A percentile compares a stretch with the other conserved stretches of the same genome.
phyloP scores from a whole-genome alignment of 35 echinoderm and acorn worm genomes.

The Amphiura filiformis region DNA sequence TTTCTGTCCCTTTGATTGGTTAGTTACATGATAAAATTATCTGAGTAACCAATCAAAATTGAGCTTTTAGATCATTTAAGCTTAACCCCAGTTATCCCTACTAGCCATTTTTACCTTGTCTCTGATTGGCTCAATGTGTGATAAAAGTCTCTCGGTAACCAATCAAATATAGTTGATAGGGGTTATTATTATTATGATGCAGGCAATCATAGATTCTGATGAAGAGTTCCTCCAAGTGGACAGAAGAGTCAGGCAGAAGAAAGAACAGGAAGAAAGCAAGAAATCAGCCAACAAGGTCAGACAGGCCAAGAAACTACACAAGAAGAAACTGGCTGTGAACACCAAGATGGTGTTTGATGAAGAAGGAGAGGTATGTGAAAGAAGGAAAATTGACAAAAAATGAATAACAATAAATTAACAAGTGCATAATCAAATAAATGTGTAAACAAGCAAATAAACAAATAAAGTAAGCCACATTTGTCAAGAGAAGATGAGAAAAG shows the following conservation, averaged over 20 bases:
- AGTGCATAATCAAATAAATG: too few relatives aligned
- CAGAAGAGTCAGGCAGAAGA: neutral
- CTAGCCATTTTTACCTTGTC: neutral
- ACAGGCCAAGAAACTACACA: constrained; percentile 55
- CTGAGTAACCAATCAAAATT: too few relatives aligned
- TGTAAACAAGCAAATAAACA: too few relatives aligned
- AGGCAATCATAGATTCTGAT: neutral
- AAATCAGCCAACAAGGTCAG: constrained; percentile 49
- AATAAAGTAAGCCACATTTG: too few relatives aligned
- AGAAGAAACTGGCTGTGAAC: constrained; percentile 66
- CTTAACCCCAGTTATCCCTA: neutral
- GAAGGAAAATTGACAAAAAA: too few relatives aligned
- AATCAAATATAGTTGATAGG: neutral
- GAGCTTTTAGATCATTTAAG: too few relatives aligned
- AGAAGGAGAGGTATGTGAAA: constrained; percentile 70
- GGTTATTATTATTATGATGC: too few relatives aligned
- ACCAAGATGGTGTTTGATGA: constrained; percentile 76
- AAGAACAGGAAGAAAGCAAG: constrained; percentile 20
- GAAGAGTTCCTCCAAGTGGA: neutral
- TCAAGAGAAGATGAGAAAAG: too few relatives aligned
- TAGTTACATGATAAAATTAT: too few relatives aligned
- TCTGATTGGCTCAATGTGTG: too few relatives aligned
- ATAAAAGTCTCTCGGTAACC: neutral
- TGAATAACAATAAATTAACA: too few relatives aligned
- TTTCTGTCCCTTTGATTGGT: too few relatives aligned